Evolutionary conservation across 2,797 vertebrate genomes (phyloP).

Genomic region (Paguma larvata): DNA sequence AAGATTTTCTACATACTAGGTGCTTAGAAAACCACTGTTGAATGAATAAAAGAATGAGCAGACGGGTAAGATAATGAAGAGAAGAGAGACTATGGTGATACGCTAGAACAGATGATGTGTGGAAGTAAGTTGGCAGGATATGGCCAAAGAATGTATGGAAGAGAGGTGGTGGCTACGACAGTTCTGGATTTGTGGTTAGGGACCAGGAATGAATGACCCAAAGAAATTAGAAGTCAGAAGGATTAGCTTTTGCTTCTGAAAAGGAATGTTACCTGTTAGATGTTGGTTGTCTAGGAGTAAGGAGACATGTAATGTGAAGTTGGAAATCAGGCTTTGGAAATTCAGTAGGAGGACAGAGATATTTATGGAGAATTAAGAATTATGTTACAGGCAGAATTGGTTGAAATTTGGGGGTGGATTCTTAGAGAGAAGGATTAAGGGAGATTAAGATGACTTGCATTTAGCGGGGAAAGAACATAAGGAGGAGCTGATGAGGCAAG

Average conservation of each 20-base stretch:
- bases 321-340: not conserved
- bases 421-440: not conserved
- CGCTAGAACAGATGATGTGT: not conserved
- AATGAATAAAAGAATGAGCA: not conserved
- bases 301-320: not conserved
- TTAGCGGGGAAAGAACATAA: not conserved
- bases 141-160: not conserved
- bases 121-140: not conserved
- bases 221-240: not conserved
- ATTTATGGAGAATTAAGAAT: not conserved
- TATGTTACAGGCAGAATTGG: not conserved
- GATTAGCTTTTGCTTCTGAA: not conserved
- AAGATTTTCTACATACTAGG: not conserved
- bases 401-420: not conserved
- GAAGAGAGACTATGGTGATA: not conserved
- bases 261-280: not conserved
- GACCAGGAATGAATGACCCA: not conserved
- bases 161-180: not conserved
- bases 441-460: not conserved
- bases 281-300: not conserved
- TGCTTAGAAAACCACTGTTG: not conserved
- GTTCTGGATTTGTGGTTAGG: not conserved
- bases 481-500: not conserved
- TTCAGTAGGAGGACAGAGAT: not conserved
- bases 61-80: not conserved